Percentiles rank a stretch among this genome's conserved stretches.
phyloP scores from a whole-genome alignment of 1,140 invertebrate species.

The Latrodectus geometricus region DNA sequence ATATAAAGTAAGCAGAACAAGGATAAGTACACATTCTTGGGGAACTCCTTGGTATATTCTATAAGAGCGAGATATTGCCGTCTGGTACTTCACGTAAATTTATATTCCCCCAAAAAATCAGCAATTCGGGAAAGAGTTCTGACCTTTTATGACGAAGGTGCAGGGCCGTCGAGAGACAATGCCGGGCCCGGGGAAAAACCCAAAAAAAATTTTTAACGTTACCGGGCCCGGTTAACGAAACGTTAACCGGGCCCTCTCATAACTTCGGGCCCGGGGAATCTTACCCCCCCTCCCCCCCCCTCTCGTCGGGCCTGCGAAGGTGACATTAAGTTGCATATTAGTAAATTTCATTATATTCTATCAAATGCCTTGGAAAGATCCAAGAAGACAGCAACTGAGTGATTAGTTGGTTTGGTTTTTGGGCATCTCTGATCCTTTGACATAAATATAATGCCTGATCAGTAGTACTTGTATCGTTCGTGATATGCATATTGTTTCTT shows the following conservation, averaged over 20 bases:
- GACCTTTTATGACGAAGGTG: not conserved
- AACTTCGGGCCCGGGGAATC: too few species aligned
- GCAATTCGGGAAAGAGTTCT: not conserved
- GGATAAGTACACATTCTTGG: too few species aligned
- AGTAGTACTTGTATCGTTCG: not conserved
- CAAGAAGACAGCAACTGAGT: slow-evolving; percentile 3
- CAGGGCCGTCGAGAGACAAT: too few species aligned
- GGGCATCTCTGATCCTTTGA: slow-evolving; percentile 2
- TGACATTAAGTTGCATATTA: too few species aligned
- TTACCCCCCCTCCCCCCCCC: too few species aligned
- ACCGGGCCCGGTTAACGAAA: too few species aligned
- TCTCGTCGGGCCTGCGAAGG: too few species aligned
- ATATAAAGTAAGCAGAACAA: not conserved
- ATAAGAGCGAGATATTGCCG: not conserved
- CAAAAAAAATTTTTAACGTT: too few species aligned
- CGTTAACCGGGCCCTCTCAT: too few species aligned
- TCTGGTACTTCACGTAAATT: not conserved
- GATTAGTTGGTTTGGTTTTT: not conserved
- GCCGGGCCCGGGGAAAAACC: too few species aligned
- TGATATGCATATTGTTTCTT: too few species aligned
- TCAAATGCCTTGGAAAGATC: slow-evolving; percentile 1
- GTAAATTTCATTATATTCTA: not conserved
- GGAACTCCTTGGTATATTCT: not conserved
- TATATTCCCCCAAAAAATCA: not conserved
- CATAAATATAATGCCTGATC: not conserved